These are phyloP conservation scores for Flexamia atlantica DNA, from an alignment of 2,888 invertebrate genomes.

Conservation along the genomic window DNA sequence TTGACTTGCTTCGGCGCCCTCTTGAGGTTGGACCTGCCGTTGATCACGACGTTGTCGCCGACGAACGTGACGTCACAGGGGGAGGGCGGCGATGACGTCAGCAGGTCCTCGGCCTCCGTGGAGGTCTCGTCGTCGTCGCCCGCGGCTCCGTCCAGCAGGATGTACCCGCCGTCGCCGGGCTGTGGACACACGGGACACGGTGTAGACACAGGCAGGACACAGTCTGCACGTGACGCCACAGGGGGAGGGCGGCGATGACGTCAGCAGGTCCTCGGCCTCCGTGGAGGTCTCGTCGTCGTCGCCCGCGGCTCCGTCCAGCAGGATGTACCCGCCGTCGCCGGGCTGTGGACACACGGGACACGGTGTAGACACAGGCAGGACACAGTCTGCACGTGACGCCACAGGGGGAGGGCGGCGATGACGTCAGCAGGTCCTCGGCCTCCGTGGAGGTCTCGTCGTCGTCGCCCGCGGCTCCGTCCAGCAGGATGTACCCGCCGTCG, in stretches of 20 bases:
- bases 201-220: conserved; percentile 20
- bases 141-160: conserved; percentile 38
- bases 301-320: conserved; percentile 32
- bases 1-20: conserved; percentile 79
- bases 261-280: conserved; percentile 68
- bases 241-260: conserved; percentile 84
- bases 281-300: conserved; percentile 58
- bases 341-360: conserved; percentile 13
- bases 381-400: too few species aligned
- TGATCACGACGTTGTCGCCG: conserved; percentile 94
- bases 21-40: conserved; percentile 91
- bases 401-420: conserved; percentile 87
- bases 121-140: conserved; percentile 55
- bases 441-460: conserved; percentile 67
- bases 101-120: conserved; percentile 68
- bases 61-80: conserved; percentile 90
- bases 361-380: too few species aligned
- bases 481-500: conserved; percentile 51
- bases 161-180: conserved; percentile 54
- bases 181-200: background rate
- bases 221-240: conserved; percentile 90
- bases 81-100: conserved; percentile 81
- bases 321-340: conserved; percentile 51
- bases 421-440: conserved; percentile 64
- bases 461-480: conserved; percentile 24